Evolutionary conservation across 2,797 vertebrate species (phyloP).

Genomic region (Vireo griseus): DNA sequence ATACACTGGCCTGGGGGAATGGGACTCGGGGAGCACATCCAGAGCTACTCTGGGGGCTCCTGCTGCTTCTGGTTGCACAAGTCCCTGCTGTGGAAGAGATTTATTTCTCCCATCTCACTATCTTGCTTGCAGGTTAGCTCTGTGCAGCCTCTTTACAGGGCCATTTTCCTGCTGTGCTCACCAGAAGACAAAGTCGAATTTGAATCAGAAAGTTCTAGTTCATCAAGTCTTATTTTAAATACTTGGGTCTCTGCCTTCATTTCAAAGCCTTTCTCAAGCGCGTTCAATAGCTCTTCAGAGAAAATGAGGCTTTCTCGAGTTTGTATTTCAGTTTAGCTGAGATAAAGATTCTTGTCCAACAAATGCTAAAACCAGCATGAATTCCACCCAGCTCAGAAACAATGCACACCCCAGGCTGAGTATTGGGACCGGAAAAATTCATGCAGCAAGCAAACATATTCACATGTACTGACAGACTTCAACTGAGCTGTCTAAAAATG

Average conservation of each 20-base stretch:
- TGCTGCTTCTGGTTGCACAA: not conserved
- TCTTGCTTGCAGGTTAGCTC: not conserved
- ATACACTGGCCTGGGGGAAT: not conserved
- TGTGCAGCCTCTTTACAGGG: not conserved
- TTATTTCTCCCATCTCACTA: not conserved
- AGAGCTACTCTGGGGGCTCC: not conserved
- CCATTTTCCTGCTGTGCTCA: not conserved
- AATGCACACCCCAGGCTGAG: not conserved
- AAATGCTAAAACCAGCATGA: not conserved
- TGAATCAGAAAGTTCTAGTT: not conserved
- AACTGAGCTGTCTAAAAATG: not conserved
- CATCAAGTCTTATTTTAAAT: not conserved
- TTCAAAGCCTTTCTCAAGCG: not conserved
- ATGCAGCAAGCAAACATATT: not conserved
- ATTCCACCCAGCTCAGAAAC: not conserved
- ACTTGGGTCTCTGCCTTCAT: not conserved
- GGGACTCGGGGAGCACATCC: rapidly evolving
- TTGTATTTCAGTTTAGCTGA: not conserved
- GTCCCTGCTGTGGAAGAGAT: not conserved
- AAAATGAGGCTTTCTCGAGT: not conserved
- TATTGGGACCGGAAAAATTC: not conserved
- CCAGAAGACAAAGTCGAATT: not conserved
- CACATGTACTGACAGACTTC: not conserved
- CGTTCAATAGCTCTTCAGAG: not conserved
- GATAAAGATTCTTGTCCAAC: not conserved